phyloP scores from a whole-genome alignment of 2,797 vertebrate species.

The Anas acuta region DNA sequence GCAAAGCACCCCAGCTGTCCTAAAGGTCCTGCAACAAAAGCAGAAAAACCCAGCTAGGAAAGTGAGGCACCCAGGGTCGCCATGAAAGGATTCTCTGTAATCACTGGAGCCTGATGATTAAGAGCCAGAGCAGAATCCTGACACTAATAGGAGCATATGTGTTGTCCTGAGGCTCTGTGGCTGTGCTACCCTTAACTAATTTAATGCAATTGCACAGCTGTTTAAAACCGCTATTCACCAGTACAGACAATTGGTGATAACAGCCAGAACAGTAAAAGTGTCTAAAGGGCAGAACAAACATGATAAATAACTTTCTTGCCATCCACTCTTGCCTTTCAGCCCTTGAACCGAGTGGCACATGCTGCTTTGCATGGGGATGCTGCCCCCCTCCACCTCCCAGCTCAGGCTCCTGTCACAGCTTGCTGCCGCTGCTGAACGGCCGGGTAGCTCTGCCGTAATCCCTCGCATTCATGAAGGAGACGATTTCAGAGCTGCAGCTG shows the following conservation, averaged over 20 bases:
- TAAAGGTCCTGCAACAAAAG: neutral
- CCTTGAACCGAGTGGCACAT: neutral
- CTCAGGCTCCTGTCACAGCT: neutral
- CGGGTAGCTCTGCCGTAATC: neutral
- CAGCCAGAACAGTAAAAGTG: neutral
- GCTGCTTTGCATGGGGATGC: neutral
- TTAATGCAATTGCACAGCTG: conserved; percentile 44
- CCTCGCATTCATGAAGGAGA: neutral
- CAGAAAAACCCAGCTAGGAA: neutral
- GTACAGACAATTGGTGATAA: neutral
- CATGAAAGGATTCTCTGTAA: neutral
- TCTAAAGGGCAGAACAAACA: conserved; percentile 25
- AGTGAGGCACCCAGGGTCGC: neutral
- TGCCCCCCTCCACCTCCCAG: neutral
- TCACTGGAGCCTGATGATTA: neutral
- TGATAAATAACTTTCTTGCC: conserved; percentile 3
- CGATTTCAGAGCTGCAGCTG: neutral
- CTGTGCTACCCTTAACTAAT: neutral
- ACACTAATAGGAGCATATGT: neutral
- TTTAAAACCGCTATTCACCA: conserved; percentile 39
- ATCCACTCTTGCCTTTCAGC: neutral
- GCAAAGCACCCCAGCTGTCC: neutral
- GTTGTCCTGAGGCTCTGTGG: conserved; percentile 35
- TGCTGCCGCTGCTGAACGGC: rapidly evolving
- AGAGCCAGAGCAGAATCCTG: conserved; percentile 25